phyloP scores from a whole-genome alignment of 2,888 invertebrate genomes.

The Drosophila austrosaltans region DNA sequence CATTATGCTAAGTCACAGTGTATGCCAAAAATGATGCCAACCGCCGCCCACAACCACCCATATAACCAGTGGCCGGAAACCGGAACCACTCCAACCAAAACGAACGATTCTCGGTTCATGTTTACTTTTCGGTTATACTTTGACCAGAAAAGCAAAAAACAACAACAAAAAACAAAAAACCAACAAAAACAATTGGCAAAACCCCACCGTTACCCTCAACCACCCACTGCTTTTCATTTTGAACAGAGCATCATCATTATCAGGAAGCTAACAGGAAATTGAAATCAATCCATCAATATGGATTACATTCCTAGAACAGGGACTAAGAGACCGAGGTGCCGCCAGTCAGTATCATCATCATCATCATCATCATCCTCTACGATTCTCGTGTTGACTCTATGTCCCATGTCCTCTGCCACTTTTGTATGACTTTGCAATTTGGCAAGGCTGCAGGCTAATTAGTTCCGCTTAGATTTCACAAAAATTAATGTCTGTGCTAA shows the following conservation, averaged over 20 bases:
- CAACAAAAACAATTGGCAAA: constrained; percentile 27
- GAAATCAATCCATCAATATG: constrained; percentile 84
- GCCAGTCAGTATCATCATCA: constrained; percentile 66
- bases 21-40: constrained; percentile 30
- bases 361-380: constrained; percentile 31
- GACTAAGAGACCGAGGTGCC: constrained; percentile 57
- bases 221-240: background rate
- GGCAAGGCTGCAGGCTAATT: constrained; percentile 77
- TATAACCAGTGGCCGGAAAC: constrained; percentile 64
- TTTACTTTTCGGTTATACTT: constrained; percentile 66
- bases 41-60: constrained; percentile 26
- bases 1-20: constrained; percentile 74
- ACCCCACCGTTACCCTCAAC: constrained; percentile 24
- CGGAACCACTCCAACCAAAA: constrained; percentile 68
- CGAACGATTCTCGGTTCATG: constrained; percentile 24
- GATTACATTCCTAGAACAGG: constrained; percentile 63
- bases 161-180: too few relatives aligned
- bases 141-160: constrained; percentile 32
- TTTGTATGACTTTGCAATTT: constrained; percentile 76
- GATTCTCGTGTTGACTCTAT: constrained; percentile 41
- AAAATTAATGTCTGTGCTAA: constrained; percentile 67
- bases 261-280: constrained; percentile 80
- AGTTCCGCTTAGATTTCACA: constrained; percentile 78
- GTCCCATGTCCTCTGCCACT: constrained; percentile 39
- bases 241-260: constrained; percentile 27